Evolutionary conservation across 2,888 invertebrate species (phyloP), one percentile per base, ranked within the genome.

Genomic region (Scaeva pyrastri): DNA sequence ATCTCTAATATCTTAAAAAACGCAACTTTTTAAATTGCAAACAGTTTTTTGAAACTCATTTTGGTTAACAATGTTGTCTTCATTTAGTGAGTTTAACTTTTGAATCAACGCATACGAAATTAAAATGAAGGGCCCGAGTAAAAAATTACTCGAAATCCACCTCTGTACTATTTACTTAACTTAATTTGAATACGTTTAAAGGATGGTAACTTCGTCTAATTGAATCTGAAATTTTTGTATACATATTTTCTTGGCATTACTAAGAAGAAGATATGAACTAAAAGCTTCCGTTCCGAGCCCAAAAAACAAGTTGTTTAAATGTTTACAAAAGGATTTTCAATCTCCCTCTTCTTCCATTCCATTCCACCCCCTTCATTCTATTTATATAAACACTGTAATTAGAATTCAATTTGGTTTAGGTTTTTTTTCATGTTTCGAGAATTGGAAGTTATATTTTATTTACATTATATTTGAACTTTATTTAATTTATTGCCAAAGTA

Each of bases 391-490:
- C 23, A 1, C 52, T 52, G 23, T 26, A 52, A 52, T 52, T 52
- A 26, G 23, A 52, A 26, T 52, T 52, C 8, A 52, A 26, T 14
- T 52, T 26, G n/a, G 52, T 52, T 52, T 23, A n/a, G n/a, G n/a
- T 14, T 23, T 7, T 7, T 2, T 23, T 21, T 31, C 8, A 31
- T 31, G 5, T 23, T 23, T 45, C 10, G 1, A 16, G 4, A 1
- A 1, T 52, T 14, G 52, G 23, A 52, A n/a, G 1, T 14, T 5
- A 21, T 1, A 52, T 12, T 23, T 31, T 31, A 26, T 52, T 52
- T 23, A 6, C 7, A 26, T 52, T 5, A 52, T 6, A 52, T 6
- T 31, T 31, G 2, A 21, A 26, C 1, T 26, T 26, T n/a, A 14
- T 23, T 52, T 23, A 52, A 52, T 26, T 52, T 52, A 52, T 23